Base-by-base conservation (phyloP, 2,113 vertebrate species). In the Gobio gobio region DNA sequence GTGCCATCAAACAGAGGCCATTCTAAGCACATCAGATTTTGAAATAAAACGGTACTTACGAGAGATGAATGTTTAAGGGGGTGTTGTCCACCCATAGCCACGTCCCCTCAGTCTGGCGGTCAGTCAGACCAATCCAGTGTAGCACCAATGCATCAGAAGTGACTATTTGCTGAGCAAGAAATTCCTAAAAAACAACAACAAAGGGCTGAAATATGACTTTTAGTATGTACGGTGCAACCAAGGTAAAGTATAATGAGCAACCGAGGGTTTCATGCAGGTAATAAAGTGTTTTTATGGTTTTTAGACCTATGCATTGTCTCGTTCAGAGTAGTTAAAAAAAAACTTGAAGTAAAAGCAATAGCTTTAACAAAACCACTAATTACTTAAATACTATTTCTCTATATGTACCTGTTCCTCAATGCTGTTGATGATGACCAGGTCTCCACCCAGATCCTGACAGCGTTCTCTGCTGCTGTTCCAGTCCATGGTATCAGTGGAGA, bases 71-170 rank as follows among this genome's bases (percentile, higher is more conserved):
- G 78, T 77, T 26, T 18, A 87, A 45, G 22, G 51, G 54, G 36
- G 51, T 82, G 26, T 82, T 43, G 68, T 87, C 86, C 8, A 87
- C 63, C 86, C 86, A 87, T 0, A 70, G 36, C 86, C 86, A 87
- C 20, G 22, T 4, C 0, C 83, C 73, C 51, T 78, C 61, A 12
- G 26, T 72, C 63, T 76, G 26, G 10, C 24, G 61, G 74, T 84
- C 78, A 13, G 40, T 85, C 59, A 87, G 63, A 14, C 86, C 86
- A 61, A 85, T 87, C 86, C 86, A 87, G 49, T 87, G 51, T 3
- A 84, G 12, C 22, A 36, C n/a, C 16, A 26, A 51, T 3, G 63
- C 63, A 9, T 66, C 33, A 66, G 3, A 75, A 70, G 14, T 36
- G 9, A 12, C 36, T 64, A 77, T 54, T 20, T 26, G 36, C 36